phyloP scores from a whole-genome alignment of 1,140 invertebrate species.

The Ylistrum balloti region DNA sequence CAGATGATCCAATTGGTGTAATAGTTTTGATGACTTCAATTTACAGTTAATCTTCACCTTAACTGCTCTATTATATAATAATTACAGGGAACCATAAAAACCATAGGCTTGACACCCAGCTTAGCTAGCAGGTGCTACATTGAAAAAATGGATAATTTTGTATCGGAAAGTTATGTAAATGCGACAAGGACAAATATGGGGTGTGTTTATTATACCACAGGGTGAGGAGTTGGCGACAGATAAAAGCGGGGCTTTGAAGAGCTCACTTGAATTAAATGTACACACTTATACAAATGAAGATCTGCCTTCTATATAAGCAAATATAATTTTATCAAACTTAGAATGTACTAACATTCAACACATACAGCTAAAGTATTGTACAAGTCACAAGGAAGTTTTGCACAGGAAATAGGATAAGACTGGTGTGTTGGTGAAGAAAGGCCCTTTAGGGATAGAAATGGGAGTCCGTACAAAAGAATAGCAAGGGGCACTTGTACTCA shows the following conservation, averaged over 20 bases:
- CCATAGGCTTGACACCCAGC: neutral
- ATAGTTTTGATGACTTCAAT: neutral
- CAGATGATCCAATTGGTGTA: conserved; percentile 32
- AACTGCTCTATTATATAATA: neutral
- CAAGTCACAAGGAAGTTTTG: neutral
- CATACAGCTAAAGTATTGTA: neutral
- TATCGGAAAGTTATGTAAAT: conserved; percentile 32
- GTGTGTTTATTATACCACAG: neutral
- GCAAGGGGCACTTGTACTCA: too few relatives aligned
- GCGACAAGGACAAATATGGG: neutral
- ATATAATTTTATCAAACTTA: neutral
- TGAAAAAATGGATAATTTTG: neutral
- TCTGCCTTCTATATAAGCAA: neutral
- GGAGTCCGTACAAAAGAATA: too few relatives aligned
- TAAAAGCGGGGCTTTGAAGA: neutral
- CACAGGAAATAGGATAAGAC: neutral
- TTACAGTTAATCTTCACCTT: neutral
- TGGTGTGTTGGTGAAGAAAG: too few relatives aligned
- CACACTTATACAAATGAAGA: conserved; percentile 16
- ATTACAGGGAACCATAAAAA: neutral
- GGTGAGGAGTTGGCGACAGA: neutral
- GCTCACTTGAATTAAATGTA: conserved; percentile 8
- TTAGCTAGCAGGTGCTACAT: neutral
- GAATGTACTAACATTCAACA: neutral
- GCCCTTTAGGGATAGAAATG: too few relatives aligned